phyloP scores from a whole-genome alignment of 2,888 invertebrate genomes.

The Sarcophaga caerulescens region DNA sequence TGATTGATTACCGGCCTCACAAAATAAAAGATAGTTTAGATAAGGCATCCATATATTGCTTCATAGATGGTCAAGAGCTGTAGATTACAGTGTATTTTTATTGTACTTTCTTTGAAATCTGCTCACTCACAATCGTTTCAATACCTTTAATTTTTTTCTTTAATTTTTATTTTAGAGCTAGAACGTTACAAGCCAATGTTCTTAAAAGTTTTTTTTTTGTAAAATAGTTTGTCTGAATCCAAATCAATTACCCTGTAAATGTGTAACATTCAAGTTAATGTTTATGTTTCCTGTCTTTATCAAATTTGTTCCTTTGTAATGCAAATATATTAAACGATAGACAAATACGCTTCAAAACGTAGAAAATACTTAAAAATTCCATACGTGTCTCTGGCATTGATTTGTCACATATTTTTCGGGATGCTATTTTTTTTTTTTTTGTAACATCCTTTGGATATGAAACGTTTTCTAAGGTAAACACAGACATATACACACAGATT shows the following conservation, averaged over 20 bases:
- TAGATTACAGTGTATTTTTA: too few relatives aligned
- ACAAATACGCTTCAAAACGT: background rate
- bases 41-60: too few relatives aligned
- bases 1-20: too few relatives aligned
- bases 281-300: background rate
- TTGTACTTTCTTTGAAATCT: too few relatives aligned
- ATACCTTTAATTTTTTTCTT: too few relatives aligned
- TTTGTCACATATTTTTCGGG: constrained; percentile 69
- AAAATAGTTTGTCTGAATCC: background rate
- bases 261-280: background rate
- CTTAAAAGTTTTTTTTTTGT: too few relatives aligned
- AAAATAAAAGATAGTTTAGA: too few relatives aligned
- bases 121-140: too few relatives aligned
- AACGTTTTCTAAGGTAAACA: constrained; percentile 23
- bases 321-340: background rate
- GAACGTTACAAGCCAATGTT: too few relatives aligned
- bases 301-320: background rate
- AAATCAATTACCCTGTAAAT: background rate
- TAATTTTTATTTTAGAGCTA: too few relatives aligned
- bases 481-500: background rate
- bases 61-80: too few relatives aligned
- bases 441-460: constrained; percentile 30
- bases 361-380: constrained; percentile 59
- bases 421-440: constrained; percentile 40
- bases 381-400: constrained; percentile 64